A percentile compares a stretch with the other conserved stretches of the same genome.
Evolutionary conservation across 2,888 invertebrate species (phyloP).

Genomic region (Slavum lentiscoides): DNA sequence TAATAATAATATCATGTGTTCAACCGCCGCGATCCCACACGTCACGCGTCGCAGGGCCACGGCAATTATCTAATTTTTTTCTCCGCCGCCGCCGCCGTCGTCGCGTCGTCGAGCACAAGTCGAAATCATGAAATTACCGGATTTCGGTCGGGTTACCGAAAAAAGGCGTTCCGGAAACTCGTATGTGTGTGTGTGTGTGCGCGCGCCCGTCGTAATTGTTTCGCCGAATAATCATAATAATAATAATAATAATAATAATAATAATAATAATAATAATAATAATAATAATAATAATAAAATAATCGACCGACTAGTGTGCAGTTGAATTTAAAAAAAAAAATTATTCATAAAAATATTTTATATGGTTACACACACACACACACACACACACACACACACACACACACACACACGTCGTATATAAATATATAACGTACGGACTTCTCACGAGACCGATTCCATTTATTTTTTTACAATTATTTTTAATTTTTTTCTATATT

Average conservation of each 20-base stretch:
- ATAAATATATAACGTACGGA: neutral
- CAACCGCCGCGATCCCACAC: slow-evolving; percentile 18
- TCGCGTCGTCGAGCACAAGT: neutral
- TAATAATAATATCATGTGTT: slow-evolving; percentile 11
- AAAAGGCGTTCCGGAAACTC: slow-evolving; percentile 52
- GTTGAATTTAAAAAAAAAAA: slow-evolving; percentile 32
- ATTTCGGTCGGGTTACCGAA: slow-evolving; percentile 53
- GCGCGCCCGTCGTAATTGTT: slow-evolving; percentile 30
- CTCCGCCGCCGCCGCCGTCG: neutral
- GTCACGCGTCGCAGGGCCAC: slow-evolving; percentile 45
- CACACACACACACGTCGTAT: neutral
- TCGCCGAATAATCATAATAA: slow-evolving; percentile 48
- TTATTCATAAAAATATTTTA: slow-evolving; percentile 21
- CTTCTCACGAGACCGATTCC: slow-evolving; percentile 6
- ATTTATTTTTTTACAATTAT: neutral
- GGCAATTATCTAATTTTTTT: slow-evolving; percentile 44
- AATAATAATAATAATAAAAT: neutral
- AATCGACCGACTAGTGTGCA: slow-evolving; percentile 16
- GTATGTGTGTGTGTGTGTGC: slow-evolving; percentile 14
- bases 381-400: neutral
- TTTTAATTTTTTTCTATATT: neutral
- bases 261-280: slow-evolving; percentile 26
- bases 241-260: neutral
- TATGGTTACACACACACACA: neutral
- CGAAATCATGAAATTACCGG: slow-evolving; percentile 48